Conservation (phyloP, 2,797 vertebrate genomes). For the Scleropages formosus region DNA sequence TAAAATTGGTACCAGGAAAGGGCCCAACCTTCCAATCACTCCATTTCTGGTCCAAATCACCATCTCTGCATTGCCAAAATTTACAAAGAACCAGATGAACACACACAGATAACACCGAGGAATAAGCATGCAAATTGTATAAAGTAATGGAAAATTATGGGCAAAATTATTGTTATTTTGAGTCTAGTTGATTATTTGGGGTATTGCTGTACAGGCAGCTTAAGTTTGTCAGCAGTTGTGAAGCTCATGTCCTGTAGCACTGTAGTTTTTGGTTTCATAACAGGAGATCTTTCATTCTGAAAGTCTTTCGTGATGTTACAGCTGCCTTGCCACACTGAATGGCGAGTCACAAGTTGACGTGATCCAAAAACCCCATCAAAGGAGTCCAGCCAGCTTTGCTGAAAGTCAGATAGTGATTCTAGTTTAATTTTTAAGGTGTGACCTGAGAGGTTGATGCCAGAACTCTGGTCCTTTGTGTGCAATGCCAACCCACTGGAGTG, state of each 20-base stretch:
- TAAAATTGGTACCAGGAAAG: background rate
- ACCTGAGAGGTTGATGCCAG: slow-evolving; percentile 30
- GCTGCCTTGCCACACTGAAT: slow-evolving; percentile 16
- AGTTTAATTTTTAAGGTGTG: slow-evolving; percentile 34
- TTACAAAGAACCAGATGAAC: slow-evolving; percentile 14
- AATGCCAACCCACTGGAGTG: slow-evolving; percentile 28
- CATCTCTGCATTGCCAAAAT: background rate
- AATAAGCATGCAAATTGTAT: background rate
- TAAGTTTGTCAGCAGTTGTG: no score
- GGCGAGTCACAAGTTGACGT: slow-evolving; percentile 32
- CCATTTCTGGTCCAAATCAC: no score
- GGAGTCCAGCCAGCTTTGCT: slow-evolving; percentile 26
- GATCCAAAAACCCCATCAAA: slow-evolving; percentile 21
- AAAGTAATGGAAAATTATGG: slow-evolving; percentile 15
- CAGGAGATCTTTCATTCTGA: background rate
- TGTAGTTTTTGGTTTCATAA: background rate
- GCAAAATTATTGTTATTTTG: no score
- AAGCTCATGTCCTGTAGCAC: no score
- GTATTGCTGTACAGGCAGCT: no score
- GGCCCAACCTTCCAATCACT: no score
- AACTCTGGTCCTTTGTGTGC: slow-evolving; percentile 33
- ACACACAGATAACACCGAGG: background rate
- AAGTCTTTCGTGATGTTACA: slow-evolving; percentile 17
- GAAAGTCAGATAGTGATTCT: slow-evolving; percentile 32
- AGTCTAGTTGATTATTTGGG: no score